Base-by-base conservation (phyloP, 2,888 invertebrate species). In the Furcula furcula region DNA sequence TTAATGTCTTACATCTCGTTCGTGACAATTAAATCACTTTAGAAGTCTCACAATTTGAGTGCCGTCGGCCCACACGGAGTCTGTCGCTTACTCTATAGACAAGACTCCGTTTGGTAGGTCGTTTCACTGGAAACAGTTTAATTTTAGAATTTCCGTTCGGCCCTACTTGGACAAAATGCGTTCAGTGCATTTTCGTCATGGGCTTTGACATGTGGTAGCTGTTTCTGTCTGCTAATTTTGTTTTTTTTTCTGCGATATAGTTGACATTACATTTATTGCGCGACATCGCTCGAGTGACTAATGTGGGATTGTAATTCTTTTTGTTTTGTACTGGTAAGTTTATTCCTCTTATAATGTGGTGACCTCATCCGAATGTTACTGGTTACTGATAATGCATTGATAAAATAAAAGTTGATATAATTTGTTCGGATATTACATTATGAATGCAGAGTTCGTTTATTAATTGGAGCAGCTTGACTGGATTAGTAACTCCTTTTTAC, bases 131-230 rank as follows among this genome's bases (percentile, higher is more conserved):
- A 86, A 87, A 76, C 69, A 59, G 75, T 78, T 80, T 87, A 87
- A 81, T 76, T 81, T 84, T 88, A 88, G 87, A 87, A 84, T 85
- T 72, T 83, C 82, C 80, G 83, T 81, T 76, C 78, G 74, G 68
- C 79, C 82, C 74, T 78, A 80, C 73, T 77, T 80, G 76, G 82
- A 71, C 53, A 65, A 77, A 80, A 83, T 82, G 77, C 72, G 74
- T 75, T 77, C 76, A 75, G 75, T 77, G 68, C 70, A 61, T 67
- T 75, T 76, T 74, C 65, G 59, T 59, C 50, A 63, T 67, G 67
- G 59, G 68, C 71, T 66, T 73, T 68, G 64, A 65, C 65, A 66
- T 65, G 69, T 59, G 59, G 53, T 55, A 45, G 49, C 57, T 33
- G 34, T 43, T 42, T 44, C 36, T 57, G 59, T 55, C 45, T 62